Evolutionary conservation across 2,113 vertebrate species (phyloP), one percentile per base, ranked within the genome.

Genomic region (Tylochromis polylepis): DNA sequence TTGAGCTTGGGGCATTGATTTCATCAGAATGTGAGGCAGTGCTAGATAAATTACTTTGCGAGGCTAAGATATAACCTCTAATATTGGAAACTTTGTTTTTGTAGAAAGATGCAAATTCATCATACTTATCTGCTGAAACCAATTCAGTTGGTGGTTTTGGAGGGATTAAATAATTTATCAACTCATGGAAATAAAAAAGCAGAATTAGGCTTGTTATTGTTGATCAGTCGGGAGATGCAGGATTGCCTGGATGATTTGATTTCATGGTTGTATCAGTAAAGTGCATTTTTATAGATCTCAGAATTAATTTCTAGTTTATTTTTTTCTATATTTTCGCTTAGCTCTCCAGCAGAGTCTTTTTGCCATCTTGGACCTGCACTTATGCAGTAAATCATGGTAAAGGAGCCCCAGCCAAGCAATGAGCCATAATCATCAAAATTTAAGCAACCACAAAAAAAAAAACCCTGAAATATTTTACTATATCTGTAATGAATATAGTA

Each of bases 41-140:
- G 15, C 27, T 34, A 0, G 1, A 62, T 36, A 62, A 62, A 62
- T 36, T 62, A 36, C 10, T n/a, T n/a, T n/a, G n/a, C n/a, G n/a
- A n/a, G n/a, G n/a, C n/a, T 36, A 36, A 31, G 3, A 62, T 62
- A 62, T 36, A 62, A 12, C 18, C 3, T n/a, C 10, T n/a, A 62
- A 36, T 62, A 36, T 62, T 62, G 16, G 59, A 62, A 62, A 18
- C 29, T 3, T 62, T 62, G 5, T 36, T 62, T 62, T 62, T 31
- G 59, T 7, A 62, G 59, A 62, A 62, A 62, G 34, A 62, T 34
- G 16, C 9, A n/a, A 36, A 4, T 3, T 10, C 15, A 20, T 62
- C 34, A 2, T 7, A 7, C 29, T 12, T 38, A n/a, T 65, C 31
- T 38, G 60, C 20, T n/a, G 20, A 65, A 65, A 38, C 18, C 31